Base-by-base conservation (phyloP, 2,797 vertebrate species). In the Lutjanus campechanus region DNA sequence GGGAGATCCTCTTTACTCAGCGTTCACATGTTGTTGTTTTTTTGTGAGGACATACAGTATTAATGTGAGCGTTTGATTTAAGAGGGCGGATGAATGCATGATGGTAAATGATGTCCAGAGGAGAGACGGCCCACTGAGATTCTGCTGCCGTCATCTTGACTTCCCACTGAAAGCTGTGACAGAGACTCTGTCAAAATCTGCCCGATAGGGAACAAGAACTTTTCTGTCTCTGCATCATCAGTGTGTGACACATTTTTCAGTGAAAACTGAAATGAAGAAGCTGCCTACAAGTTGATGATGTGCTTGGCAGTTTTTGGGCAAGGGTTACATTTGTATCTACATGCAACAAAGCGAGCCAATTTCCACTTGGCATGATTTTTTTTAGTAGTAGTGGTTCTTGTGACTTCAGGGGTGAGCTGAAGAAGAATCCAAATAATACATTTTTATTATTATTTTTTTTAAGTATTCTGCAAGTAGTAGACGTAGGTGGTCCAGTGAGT, bases 61-160 rank as follows among this genome's bases (percentile, higher is more conserved):
- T 79, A 64, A 72, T 77, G 11, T 7, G 61, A 63, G 36, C 49
- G 49, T 85, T 81, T 84, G 81, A 85, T 83, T 66, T 64, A 68
- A 36, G 25, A 53, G 61, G 15, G 11, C 10, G 3, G 29, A 70
- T 71, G 47, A 77, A 63, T 60, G 76, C 36, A 47, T 3, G 63
- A 41, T 69, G 65, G 25, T 69, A 69, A 81, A 83, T 83, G 20
- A 61, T 77, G 85, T 91, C 83, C 84, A 84, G 69, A 79, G 46
- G 75, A 91, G 69, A 70, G 73, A 74, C 16, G 69, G 47, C 88
- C 87, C 73, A 36, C 84, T 75, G 92, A 83, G 88, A 80, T 60
- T 74, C 60, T 64, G 20, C 83, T 29, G 79, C 83, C 0, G 17
- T 91, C 82, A 64, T 87, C 73, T 41, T 76, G 55, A 84, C 77